phyloP scores from a whole-genome alignment of 2,888 invertebrate species.

The Prenolepis imparis region DNA sequence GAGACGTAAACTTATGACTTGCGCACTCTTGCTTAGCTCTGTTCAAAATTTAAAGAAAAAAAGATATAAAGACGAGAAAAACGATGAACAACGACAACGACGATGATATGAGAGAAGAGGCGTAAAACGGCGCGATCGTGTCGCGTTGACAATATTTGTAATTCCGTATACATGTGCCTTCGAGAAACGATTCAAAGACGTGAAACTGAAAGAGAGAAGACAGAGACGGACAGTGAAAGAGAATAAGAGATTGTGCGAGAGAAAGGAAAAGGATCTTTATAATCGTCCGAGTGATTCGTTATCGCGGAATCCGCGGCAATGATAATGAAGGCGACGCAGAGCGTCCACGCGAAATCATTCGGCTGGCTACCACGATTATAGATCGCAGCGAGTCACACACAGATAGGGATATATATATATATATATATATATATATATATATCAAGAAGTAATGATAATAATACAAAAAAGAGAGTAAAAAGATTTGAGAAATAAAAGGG shows the following conservation, averaged over 20 bases:
- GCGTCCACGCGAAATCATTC: constrained; percentile 56
- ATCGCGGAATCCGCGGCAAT: constrained; percentile 9
- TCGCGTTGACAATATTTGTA: constrained; percentile 42
- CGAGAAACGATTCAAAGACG: constrained; percentile 66
- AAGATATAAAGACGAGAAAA: background rate
- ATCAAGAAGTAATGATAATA: constrained; percentile 17
- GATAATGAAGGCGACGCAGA: constrained; percentile 40
- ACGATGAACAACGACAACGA: constrained; percentile 33
- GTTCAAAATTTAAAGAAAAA: constrained; percentile 13
- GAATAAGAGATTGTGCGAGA: background rate
- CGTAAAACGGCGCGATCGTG: constrained; percentile 31
- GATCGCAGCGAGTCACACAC: constrained; percentile 40
- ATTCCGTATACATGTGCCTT: constrained; percentile 78
- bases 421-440: background rate
- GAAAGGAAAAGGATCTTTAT: constrained; percentile 19
- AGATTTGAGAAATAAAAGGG: background rate
- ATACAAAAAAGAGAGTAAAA: constrained; percentile 27
- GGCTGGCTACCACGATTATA: constrained; percentile 38
- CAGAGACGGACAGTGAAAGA: constrained; percentile 18
- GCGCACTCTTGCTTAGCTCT: constrained; percentile 61
- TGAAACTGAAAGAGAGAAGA: constrained; percentile 37
- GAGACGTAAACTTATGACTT: constrained; percentile 52
- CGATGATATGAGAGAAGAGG: background rate
- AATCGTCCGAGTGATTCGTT: constrained; percentile 44
- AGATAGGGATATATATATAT: constrained; percentile 13